Conservation (phyloP, 2,888 invertebrate genomes). For the Xanthia togata region DNA sequence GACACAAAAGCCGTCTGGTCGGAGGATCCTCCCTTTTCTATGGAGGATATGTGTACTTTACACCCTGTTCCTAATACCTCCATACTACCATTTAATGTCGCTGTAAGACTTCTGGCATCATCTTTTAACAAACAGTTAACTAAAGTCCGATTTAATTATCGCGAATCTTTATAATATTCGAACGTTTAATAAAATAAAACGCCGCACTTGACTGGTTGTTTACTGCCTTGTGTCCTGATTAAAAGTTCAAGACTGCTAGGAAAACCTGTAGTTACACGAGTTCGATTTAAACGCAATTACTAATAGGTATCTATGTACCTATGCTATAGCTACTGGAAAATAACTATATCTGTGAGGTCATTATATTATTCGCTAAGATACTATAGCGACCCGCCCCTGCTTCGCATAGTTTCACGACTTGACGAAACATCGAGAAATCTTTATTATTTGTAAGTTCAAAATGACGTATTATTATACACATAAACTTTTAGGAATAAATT, state of each 20-base stretch:
- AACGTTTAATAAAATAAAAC: neutral
- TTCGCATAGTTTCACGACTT: neutral
- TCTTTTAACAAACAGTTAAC: neutral
- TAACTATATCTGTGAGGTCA: slow-evolving; percentile 45
- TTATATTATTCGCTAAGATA: slow-evolving; percentile 7
- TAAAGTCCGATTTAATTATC: neutral
- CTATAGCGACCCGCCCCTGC: neutral
- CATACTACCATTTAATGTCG: neutral
- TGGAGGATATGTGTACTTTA: no score
- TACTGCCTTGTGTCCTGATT: slow-evolving; percentile 19
- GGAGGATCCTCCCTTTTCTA: no score
- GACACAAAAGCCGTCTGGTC: no score
- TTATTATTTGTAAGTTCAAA: neutral
- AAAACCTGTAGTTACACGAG: slow-evolving; percentile 67
- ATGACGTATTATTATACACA: neutral
- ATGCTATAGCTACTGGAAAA: slow-evolving; percentile 55
- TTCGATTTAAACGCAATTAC: slow-evolving; percentile 47
- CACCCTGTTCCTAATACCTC: no score
- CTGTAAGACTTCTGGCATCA: neutral
- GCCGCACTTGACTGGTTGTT: neutral
- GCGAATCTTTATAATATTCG: neutral
- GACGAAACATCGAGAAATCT: neutral
- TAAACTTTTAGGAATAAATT: neutral
- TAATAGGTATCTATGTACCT: neutral
- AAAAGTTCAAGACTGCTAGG: slow-evolving; percentile 71